Conservation (phyloP, 2,113 vertebrate genomes). For the Solea solea region DNA sequence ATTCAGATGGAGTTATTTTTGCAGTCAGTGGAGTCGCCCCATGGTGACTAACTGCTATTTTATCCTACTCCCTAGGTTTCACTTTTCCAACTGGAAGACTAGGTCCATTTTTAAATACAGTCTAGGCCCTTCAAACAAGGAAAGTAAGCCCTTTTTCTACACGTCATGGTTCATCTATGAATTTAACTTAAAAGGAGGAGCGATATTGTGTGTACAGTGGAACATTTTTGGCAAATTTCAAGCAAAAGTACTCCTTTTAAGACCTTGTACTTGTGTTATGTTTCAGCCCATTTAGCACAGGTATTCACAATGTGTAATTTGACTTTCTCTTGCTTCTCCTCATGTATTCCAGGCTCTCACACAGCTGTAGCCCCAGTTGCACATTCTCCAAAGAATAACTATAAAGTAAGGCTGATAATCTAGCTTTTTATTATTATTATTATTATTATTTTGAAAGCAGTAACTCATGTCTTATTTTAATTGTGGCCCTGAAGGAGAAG, state of each 20-base stretch:
- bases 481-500: constrained; percentile 39
- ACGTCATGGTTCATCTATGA: background rate
- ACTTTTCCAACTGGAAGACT: no score
- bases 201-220: no score
- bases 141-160: background rate
- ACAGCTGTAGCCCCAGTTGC: constrained; percentile 6
- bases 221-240: no score
- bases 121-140: no score
- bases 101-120: no score
- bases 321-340: constrained; percentile 3
- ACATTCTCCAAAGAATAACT: constrained; percentile 24
- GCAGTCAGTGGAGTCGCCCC: no score
- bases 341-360: constrained; percentile 44
- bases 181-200: no score
- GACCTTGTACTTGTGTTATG: no score
- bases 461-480: constrained; percentile 14
- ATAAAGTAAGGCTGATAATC: constrained; percentile 55
- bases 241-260: no score
- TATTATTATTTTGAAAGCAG: background rate
- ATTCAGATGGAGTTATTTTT: no score
- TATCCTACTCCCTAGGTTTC: no score
- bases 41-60: no score
- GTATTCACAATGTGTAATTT: background rate
- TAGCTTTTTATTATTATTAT: background rate
- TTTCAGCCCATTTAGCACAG: background rate